These are phyloP conservation scores for Scortum barcoo DNA, from an alignment of 2,113 vertebrate species.

Conservation along the genomic window DNA sequence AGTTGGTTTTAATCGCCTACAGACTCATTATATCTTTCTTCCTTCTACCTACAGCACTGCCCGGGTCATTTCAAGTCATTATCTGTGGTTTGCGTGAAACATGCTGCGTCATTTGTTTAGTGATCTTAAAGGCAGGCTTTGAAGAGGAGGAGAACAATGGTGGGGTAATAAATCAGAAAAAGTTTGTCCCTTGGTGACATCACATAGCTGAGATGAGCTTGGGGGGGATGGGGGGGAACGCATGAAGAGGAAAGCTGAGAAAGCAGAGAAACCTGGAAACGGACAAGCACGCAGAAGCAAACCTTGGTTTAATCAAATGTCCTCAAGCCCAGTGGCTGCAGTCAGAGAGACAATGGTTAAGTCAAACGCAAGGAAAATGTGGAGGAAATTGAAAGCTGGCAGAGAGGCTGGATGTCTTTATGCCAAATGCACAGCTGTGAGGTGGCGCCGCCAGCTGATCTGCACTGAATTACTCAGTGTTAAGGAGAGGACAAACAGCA, in stretches of 20 bases:
- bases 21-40: background rate
- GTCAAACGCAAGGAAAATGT: slow-evolving; percentile 17
- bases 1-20: slow-evolving; percentile 8
- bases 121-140: slow-evolving; percentile 49
- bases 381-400: slow-evolving; percentile 56
- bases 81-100: slow-evolving; percentile 34
- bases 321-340: slow-evolving; percentile 30
- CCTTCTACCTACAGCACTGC: background rate
- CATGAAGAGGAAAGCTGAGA: background rate
- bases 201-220: slow-evolving; percentile 13
- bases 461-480: slow-evolving; percentile 23
- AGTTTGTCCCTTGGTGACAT: slow-evolving; percentile 8
- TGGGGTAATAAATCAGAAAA: slow-evolving; percentile 47
- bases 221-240: background rate
- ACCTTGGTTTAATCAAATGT: slow-evolving; percentile 38
- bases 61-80: slow-evolving; percentile 11
- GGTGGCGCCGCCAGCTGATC: slow-evolving; percentile 43
- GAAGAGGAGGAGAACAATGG: slow-evolving; percentile 57
- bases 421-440: slow-evolving; percentile 49
- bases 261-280: slow-evolving; percentile 36
- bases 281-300: slow-evolving; percentile 23
- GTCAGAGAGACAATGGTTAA: slow-evolving; percentile 27
- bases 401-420: slow-evolving; percentile 14
- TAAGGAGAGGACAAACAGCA: background rate
- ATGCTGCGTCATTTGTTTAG: slow-evolving; percentile 40